A percentile compares a stretch with the other conserved stretches of the same genome.
Conservation (phyloP, 2,797 vertebrate species). For the Ceryle rudis region DNA sequence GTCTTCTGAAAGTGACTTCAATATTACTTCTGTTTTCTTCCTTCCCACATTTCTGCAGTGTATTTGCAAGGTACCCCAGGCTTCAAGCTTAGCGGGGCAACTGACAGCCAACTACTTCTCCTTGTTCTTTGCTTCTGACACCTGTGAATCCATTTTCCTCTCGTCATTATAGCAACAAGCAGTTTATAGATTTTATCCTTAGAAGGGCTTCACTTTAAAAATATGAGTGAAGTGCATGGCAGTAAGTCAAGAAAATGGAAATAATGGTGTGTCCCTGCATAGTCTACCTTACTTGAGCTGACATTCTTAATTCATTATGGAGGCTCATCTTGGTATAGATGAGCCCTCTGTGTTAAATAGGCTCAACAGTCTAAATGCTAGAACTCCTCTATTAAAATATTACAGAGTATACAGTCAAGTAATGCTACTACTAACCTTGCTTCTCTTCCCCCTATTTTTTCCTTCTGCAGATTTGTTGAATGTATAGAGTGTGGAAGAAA, state of each 20-base stretch:
- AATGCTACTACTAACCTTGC: neutral
- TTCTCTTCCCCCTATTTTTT: neutral
- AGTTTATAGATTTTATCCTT: neutral
- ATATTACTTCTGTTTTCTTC: neutral
- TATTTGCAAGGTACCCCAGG: neutral
- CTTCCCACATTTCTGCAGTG: neutral
- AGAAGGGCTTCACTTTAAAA: neutral
- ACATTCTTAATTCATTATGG: neutral
- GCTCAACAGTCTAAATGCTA: neutral
- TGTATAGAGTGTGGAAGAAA: slow-evolving; percentile 96
- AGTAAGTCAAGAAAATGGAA: neutral
- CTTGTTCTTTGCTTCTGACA: neutral
- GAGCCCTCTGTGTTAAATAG: neutral
- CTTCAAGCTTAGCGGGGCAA: neutral
- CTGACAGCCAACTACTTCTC: neutral
- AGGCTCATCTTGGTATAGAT: neutral
- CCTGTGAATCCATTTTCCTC: neutral
- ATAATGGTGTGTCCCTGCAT: neutral
- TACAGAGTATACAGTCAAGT: neutral
- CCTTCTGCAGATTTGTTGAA: slow-evolving; percentile 89
- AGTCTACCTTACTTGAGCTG: neutral
- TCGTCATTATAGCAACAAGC: neutral
- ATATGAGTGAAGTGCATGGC: neutral
- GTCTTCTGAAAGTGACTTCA: neutral
- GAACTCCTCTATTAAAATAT: neutral